phyloP scores from a whole-genome alignment of 1,140 invertebrate genomes.

The Calosoma granatense region DNA sequence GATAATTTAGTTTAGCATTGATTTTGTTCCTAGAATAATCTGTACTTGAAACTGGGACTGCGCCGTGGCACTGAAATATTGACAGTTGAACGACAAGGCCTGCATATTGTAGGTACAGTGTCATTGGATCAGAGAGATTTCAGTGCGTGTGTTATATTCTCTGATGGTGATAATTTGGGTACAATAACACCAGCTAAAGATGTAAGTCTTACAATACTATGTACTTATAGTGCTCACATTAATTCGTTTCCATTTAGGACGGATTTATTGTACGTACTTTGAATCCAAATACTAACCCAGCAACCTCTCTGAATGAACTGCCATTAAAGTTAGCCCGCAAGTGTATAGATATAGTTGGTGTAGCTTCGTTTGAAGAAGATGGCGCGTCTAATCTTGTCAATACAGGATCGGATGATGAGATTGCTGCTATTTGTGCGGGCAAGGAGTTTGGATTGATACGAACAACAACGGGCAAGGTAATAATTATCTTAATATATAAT shows the following conservation, averaged over 20 bases:
- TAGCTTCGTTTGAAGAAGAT: conserved; percentile 59
- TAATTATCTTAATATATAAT: conserved; percentile 6
- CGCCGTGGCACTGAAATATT: conserved; percentile 50
- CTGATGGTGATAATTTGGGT: conserved; percentile 74
- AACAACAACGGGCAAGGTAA: conserved; percentile 67
- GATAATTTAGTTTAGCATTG: too few relatives aligned
- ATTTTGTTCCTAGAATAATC: conserved; percentile 37
- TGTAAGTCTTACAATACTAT: conserved; percentile 42
- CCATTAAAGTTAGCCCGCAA: conserved; percentile 70
- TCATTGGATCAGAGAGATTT: conserved; percentile 51
- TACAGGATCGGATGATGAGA: conserved; percentile 58
- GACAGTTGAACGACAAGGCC: conserved; percentile 47
- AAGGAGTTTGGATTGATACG: conserved; percentile 78
- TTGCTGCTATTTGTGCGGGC: conserved; percentile 53
- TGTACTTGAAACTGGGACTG: conserved; percentile 43
- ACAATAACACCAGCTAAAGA: conserved; percentile 70
- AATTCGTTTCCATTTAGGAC: conserved; percentile 46
- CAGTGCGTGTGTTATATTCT: conserved; percentile 65
- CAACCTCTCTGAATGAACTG: conserved; percentile 51
- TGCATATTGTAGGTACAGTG: conserved; percentile 47
- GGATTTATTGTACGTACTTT: conserved; percentile 71
- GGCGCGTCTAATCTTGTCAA: conserved; percentile 36
- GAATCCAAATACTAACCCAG: conserved; percentile 52
- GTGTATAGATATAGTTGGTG: conserved; percentile 66
- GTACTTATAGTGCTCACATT: conserved; percentile 9